A percentile compares a stretch with the other conserved stretches of the same genome.
phyloP scores from a whole-genome alignment of 1,140 invertebrate genomes.

The Conus betulinus region DNA sequence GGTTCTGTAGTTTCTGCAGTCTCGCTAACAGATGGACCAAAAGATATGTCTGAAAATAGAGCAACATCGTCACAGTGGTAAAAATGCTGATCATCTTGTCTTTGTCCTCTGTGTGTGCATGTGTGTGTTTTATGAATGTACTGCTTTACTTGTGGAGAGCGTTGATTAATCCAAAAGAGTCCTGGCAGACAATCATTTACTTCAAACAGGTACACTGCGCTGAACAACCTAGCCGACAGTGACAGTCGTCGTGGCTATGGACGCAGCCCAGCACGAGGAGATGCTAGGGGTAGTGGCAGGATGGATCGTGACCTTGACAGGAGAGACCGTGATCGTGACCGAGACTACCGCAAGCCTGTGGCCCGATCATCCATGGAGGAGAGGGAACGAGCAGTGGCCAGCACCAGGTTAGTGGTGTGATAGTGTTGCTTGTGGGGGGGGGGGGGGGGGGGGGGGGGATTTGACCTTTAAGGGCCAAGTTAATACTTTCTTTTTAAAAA shows the following conservation, averaged over 20 bases:
- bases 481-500: no score
- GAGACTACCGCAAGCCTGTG: slow-evolving; percentile 29
- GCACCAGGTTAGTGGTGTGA: slow-evolving; percentile 56
- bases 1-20: no score
- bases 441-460: no score
- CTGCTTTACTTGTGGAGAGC: neutral
- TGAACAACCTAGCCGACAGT: slow-evolving; percentile 21
- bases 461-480: no score
- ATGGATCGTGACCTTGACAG: neutral
- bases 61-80: no score
- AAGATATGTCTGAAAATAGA: no score
- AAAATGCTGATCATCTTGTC: neutral
- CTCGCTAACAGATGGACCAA: no score
- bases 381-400: slow-evolving; percentile 64
- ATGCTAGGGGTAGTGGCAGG: slow-evolving; percentile 49
- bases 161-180: neutral
- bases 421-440: no score
- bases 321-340: neutral
- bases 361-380: slow-evolving; percentile 67
- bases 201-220: slow-evolving; percentile 20
- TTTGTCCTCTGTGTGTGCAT: neutral
- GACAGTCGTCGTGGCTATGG: slow-evolving; percentile 36
- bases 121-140: neutral
- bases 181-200: neutral
- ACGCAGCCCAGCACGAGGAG: slow-evolving; percentile 33